A percentile compares a stretch with the other conserved stretches of the same genome.
Conservation (phyloP, 1,140 invertebrate species). For the Drosophila insularis region DNA sequence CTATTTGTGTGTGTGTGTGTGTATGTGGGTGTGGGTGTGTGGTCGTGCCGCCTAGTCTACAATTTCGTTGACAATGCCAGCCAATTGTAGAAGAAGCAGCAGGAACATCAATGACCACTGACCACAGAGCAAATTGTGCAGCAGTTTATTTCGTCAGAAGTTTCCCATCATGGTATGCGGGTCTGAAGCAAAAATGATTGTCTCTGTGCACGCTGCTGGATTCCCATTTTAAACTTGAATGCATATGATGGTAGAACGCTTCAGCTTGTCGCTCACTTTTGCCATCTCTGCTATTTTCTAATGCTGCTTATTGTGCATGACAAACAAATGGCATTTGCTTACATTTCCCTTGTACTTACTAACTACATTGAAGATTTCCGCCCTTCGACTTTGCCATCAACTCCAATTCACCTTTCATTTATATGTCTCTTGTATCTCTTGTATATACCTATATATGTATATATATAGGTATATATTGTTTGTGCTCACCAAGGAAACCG, state of each 20-base stretch:
- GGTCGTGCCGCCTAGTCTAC: constrained; percentile 45
- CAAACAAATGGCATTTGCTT: constrained; percentile 60
- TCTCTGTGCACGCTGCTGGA: constrained; percentile 29
- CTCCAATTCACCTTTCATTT: background rate
- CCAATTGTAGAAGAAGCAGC: constrained; percentile 48
- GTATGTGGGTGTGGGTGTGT: constrained; percentile 24
- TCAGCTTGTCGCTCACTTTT: constrained; percentile 24
- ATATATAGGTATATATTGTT: too few species aligned
- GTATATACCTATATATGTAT: too few species aligned
- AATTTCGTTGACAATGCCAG: constrained; percentile 54
- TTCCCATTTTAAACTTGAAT: constrained; percentile 33
- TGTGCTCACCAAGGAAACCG: constrained; percentile 51
- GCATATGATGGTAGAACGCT: constrained; percentile 34
- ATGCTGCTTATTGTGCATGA: constrained; percentile 53
- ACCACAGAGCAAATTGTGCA: constrained; percentile 58
- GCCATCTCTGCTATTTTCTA: background rate
- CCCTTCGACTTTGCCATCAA: background rate
- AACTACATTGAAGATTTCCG: constrained; percentile 10
- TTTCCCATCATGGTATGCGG: constrained; percentile 28
- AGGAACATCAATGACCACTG: constrained; percentile 27
- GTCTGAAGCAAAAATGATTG: constrained; percentile 12
- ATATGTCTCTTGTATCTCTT: background rate
- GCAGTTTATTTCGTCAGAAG: constrained; percentile 57
- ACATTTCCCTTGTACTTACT: constrained; percentile 32
- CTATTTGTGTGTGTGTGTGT: constrained; percentile 23